phyloP scores from a whole-genome alignment of 2,113 vertebrate genomes.

The Falco punctatus region DNA sequence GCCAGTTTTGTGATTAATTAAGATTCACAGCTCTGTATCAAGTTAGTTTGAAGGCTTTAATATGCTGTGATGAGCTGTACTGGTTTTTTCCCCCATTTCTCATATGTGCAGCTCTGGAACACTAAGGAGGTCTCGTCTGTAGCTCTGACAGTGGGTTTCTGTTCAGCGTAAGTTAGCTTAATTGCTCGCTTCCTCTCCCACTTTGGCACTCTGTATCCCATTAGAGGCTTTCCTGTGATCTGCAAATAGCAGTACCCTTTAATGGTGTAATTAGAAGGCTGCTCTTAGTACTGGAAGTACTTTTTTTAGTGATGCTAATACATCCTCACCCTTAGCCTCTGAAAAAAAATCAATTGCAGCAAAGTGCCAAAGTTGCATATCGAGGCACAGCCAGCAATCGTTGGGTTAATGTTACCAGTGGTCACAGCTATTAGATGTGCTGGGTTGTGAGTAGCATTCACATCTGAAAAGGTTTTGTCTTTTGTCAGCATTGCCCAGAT shows the following conservation, averaged over 20 bases:
- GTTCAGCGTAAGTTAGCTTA: slow-evolving; percentile 62
- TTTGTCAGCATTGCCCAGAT: neutral
- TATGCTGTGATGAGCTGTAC: neutral
- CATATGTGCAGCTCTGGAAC: neutral
- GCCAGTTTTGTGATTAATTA: slow-evolving; percentile 36
- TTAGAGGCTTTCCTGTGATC: slow-evolving; percentile 62
- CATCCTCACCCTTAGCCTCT: neutral
- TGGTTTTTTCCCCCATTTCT: neutral
- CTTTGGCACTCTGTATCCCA: slow-evolving; percentile 46
- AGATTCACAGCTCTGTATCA: slow-evolving; percentile 2
- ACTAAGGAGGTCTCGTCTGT: slow-evolving; percentile 1
- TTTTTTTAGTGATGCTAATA: slow-evolving; percentile 21
- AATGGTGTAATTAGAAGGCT: slow-evolving; percentile 42
- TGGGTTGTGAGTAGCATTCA: neutral
- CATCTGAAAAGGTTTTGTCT: neutral
- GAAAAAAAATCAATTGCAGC: slow-evolving; percentile 6
- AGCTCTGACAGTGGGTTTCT: slow-evolving; percentile 54
- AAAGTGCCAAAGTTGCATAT: neutral
- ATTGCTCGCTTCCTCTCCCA: slow-evolving; percentile 64
- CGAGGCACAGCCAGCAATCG: neutral
- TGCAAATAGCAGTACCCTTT: slow-evolving; percentile 52
- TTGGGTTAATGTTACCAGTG: neutral
- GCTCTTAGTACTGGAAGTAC: slow-evolving; percentile 35
- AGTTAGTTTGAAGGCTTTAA: slow-evolving; percentile 11
- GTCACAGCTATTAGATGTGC: neutral